Evolutionary conservation across 2,888 invertebrate genomes (phyloP).

Genomic region (Ochropacha duplaris): DNA sequence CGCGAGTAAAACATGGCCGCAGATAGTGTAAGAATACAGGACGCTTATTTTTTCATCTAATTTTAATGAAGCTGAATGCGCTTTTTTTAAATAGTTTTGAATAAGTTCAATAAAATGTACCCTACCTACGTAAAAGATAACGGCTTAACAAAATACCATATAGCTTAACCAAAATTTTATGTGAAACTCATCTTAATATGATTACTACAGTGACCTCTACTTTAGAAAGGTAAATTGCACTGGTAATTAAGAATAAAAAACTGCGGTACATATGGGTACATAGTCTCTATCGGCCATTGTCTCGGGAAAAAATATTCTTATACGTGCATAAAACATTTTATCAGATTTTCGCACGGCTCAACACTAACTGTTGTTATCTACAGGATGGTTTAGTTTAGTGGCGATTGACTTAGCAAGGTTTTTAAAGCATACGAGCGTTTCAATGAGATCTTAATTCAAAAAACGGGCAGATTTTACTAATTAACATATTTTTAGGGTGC

Average conservation of each 20-base stretch:
- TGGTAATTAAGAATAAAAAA: conserved; percentile 61
- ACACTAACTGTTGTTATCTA: conserved; percentile 64
- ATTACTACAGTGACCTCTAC: conserved; percentile 52
- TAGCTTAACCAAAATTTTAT: conserved; percentile 26
- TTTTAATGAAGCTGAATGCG: too few species aligned
- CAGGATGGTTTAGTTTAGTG: conserved; percentile 48
- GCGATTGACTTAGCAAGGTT: conserved; percentile 14
- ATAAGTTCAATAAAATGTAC: too few species aligned
- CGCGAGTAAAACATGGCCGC: too few species aligned
- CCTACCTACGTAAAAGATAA: neutral
- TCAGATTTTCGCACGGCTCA: conserved; percentile 80
- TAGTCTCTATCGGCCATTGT: conserved; percentile 54
- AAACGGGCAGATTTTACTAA: neutral
- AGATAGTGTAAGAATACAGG: too few species aligned
- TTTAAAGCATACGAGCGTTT: conserved; percentile 22
- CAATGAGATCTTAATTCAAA: neutral
- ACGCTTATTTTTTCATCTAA: too few species aligned
- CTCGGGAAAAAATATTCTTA: conserved; percentile 72
- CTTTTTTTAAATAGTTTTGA: too few species aligned
- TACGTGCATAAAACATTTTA: conserved; percentile 74
- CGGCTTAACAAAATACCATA: conserved; percentile 19
- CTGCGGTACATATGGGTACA: conserved; percentile 60
- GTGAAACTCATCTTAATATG: conserved; percentile 37
- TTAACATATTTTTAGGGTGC: too few species aligned
- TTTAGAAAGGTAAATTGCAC: conserved; percentile 65